Evolutionary conservation across 2,888 invertebrate genomes (phyloP), one percentile per base, ranked within the genome.

Genomic region (Buathra laborator): DNA sequence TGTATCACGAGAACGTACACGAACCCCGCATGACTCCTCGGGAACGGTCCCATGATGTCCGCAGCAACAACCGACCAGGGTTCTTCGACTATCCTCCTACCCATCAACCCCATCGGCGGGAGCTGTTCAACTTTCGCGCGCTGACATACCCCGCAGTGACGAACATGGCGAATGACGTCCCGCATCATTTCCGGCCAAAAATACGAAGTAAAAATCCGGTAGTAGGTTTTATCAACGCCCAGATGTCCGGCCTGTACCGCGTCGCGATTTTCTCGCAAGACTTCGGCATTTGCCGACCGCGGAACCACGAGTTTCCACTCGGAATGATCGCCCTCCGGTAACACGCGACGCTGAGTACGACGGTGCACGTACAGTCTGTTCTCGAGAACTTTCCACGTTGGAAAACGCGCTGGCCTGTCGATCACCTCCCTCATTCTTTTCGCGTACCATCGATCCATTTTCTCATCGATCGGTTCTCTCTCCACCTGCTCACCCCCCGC

Each of bases 111-210:
- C 16, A 53, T 9, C 7, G 71, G 53, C 6, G 16, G 1, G 0
- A 3, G 2, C 19, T 86, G 82, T 1, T 75, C 78, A 0, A 72
- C 77, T 51, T 89, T 90, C 0, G 59, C 32, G 0, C 67, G 24
- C n/a, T 88, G 88, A 75, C 90, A 90, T 0, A 24, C 51, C 0
- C 83, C 74, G 62, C 90, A 90, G 0, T 16, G 64, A 7, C 67
- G 19, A 0, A 90, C 88, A 66, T 87, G 89, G 1, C 53, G 44
- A 4, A 29, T 48, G 0, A 89, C 84, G 2, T 88, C 86, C 1
- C 56, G 24, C 1, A 46, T 14, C 85, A 87, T 83, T 0, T 82
- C 77, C 1, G 88, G 88, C 89, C 89, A 90, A 56, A 85, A 90
- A 46, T 88, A 89, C 3, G 12, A 7, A 0, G 6, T 12, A 4